These are phyloP conservation scores for Didymodactylos carnosus DNA, from an alignment of 2,888 invertebrate genomes.

Conservation along the genomic window DNA sequence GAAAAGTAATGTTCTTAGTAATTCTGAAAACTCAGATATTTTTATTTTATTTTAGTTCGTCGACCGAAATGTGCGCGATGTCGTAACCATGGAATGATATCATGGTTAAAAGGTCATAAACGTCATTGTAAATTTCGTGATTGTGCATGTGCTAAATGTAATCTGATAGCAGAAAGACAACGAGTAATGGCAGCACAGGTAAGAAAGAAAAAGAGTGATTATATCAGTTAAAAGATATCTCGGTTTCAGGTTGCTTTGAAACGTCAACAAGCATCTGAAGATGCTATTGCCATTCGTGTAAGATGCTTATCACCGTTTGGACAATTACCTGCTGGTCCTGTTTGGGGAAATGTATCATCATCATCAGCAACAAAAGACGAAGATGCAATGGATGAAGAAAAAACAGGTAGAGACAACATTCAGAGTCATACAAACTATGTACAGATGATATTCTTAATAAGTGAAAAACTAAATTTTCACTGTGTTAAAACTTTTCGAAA, in stretches of 20 bases:
- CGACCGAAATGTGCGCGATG: slow-evolving; percentile 83
- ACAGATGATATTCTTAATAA: no score
- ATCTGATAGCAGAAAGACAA: slow-evolving; percentile 77
- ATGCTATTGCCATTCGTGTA: slow-evolving; percentile 74
- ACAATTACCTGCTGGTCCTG: neutral
- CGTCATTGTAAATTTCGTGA: slow-evolving; percentile 73
- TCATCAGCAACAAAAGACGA: neutral
- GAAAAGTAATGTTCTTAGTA: no score
- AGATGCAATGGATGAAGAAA: neutral
- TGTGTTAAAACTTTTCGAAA: no score
- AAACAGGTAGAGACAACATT: no score
- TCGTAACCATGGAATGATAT: slow-evolving; percentile 81
- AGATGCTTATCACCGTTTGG: slow-evolving; percentile 48
- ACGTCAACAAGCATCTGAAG: slow-evolving; percentile 86
- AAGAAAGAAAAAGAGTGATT: no score
- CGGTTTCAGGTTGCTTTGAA: slow-evolving; percentile 88
- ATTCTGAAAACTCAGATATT: no score
- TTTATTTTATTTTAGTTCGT: no score
- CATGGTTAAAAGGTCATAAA: slow-evolving; percentile 79
- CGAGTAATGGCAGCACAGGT: slow-evolving; percentile 92
- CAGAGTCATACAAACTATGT: no score
- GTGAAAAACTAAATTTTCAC: no score
- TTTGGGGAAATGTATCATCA: neutral
- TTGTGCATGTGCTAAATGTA: slow-evolving; percentile 80
- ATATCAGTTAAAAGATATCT: no score